A percentile compares a stretch with the other conserved stretches of the same genome.
phyloP scores from a whole-genome alignment of 2,797 vertebrate genomes.

The Macropodus opercularis region DNA sequence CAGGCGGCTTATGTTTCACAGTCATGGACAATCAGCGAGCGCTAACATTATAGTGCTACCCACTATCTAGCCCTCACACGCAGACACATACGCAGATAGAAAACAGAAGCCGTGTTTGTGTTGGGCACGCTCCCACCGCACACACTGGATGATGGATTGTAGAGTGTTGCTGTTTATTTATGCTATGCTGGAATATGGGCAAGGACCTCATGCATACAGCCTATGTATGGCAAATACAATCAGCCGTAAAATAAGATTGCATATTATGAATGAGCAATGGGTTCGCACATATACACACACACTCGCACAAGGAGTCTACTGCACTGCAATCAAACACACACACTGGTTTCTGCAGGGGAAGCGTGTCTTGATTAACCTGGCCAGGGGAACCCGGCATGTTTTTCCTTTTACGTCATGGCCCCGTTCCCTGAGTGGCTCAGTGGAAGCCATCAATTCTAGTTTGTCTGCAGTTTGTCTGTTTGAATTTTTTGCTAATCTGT shows the following conservation, averaged over 20 bases:
- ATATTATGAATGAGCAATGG: slow-evolving; percentile 80
- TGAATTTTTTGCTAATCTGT: slow-evolving; percentile 67
- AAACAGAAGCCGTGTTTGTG: slow-evolving; percentile 84
- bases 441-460: slow-evolving; percentile 79
- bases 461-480: slow-evolving; percentile 78
- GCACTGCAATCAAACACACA: slow-evolving; percentile 49
- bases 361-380: slow-evolving; percentile 81
- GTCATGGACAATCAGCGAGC: slow-evolving; percentile 63
- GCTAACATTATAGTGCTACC: slow-evolving; percentile 61
- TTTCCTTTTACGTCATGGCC: slow-evolving; percentile 78
- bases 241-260: slow-evolving; percentile 75
- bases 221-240: slow-evolving; percentile 69
- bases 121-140: slow-evolving; percentile 74
- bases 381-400: slow-evolving; percentile 68
- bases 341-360: slow-evolving; percentile 50
- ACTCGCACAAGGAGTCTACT: slow-evolving; percentile 22
- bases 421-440: slow-evolving; percentile 58
- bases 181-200: slow-evolving; percentile 69
- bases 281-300: slow-evolving; percentile 48
- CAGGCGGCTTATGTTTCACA: slow-evolving; percentile 70
- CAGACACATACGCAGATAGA: slow-evolving; percentile 72
- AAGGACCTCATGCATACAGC: slow-evolving; percentile 64
- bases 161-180: slow-evolving; percentile 82
- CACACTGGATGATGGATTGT: slow-evolving; percentile 83
- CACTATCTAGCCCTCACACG: slow-evolving; percentile 67